Base-by-base conservation (phyloP, 2,797 vertebrate species). In the Glossophaga mutica region DNA sequence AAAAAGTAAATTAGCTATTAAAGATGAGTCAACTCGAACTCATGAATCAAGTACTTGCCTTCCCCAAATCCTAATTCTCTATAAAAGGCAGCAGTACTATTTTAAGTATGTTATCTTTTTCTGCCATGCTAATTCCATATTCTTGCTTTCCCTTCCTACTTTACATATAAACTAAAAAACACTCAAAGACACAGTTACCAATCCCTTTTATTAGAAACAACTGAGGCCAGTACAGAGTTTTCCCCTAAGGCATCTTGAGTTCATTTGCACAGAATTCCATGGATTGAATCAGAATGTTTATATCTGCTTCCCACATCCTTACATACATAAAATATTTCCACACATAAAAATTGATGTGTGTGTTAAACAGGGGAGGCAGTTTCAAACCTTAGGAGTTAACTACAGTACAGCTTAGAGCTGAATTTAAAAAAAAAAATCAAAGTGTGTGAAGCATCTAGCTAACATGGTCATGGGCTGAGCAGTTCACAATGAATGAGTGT, bases 401-500 rank as follows among this genome's bases (percentile, higher is more conserved):
- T 91, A 92, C 22, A 95, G 21, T 81, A 67, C 3, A 67, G 74
- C 71, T 70, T 88, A 68, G 94, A 91, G 39, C 3, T 21, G 44
- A 95, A 76, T 70, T 96, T 52, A 97, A 94, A 97, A 50, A 59
- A 97, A 97, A 96, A 96, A 29, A 96, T 83, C 85, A 87, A 96
- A 97, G 73, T 52, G 22, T 85, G 83, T 86, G 39, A 90, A 96
- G 32, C 93, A 97, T 90, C 82, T 96, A 76, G 87, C 52, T 94
- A 96, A 96, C 90, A 92, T 84, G 87, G 50, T 96, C 73, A 95
- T 87, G 62, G 76, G 24, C 93, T 95, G 86, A 97, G 85, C 82
- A 93, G 96, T 94, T 96, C 91, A 87, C 34, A 57, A 68, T 79
- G 71, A 89, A 29, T 68, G 19, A 70, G 29, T 92, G 65, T 84